These are phyloP conservation scores for Tupaia chinensis DNA, from an alignment of 2,113 vertebrate genomes.

Conservation along the genomic window DNA sequence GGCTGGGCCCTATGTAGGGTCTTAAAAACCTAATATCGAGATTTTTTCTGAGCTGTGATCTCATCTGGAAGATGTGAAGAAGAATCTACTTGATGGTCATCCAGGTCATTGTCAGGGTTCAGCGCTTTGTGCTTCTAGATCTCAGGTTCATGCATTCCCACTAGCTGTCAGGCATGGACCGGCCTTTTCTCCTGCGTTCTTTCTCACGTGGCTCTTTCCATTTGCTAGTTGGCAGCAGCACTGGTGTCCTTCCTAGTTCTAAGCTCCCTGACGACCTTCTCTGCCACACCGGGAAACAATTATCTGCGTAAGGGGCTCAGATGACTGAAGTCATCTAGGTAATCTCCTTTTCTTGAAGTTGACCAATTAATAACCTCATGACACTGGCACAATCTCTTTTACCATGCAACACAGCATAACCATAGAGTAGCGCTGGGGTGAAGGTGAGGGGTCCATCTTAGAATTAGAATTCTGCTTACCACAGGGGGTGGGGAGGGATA, in stretches of 20 bases:
- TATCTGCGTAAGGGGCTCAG: not conserved
- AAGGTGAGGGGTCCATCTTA: not conserved
- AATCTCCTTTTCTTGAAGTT: not conserved
- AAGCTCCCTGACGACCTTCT: not conserved
- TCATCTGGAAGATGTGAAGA: not conserved
- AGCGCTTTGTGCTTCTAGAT: not conserved
- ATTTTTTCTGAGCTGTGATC: not conserved
- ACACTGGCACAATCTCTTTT: not conserved
- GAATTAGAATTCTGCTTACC: not conserved
- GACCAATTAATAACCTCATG: not conserved
- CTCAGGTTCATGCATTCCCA: not conserved
- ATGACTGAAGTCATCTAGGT: not conserved
- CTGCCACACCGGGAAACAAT: not conserved
- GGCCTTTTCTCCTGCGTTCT: not conserved
- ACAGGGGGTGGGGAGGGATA: not conserved
- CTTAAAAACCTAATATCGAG: not conserved
- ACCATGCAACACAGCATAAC: not conserved
- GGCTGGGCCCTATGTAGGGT: not conserved
- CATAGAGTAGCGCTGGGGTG: no score
- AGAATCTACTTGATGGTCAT: not conserved
- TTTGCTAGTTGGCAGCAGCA: not conserved
- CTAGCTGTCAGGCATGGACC: not conserved
- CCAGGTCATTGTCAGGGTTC: not conserved
- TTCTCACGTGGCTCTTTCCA: fast-evolving
- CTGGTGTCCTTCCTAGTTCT: not conserved